Percentiles rank a stretch among this genome's conserved stretches.
Conservation (phyloP, 2,888 invertebrate genomes). For the Autographa gamma region DNA sequence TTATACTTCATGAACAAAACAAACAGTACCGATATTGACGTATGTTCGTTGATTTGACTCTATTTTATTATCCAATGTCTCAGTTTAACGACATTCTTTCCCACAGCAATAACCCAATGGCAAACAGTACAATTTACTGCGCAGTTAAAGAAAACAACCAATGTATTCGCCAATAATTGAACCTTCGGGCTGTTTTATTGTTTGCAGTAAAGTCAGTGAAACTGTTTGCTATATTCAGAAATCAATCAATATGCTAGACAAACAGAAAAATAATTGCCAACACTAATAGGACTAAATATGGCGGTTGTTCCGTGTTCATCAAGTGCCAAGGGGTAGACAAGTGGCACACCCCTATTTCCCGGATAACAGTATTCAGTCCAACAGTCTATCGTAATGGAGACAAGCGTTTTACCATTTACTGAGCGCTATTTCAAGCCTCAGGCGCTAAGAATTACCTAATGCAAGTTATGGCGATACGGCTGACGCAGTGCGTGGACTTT, state of each 20-base stretch:
- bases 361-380: not conserved
- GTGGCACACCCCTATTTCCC: not conserved
- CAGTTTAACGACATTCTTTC: constrained; percentile 68
- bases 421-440: not conserved
- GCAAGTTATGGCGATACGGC: not conserved
- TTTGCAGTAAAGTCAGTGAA: constrained; percentile 70
- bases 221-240: constrained; percentile 66
- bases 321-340: not conserved
- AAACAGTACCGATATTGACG: constrained; percentile 3
- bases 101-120: constrained; percentile 61
- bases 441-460: constrained; percentile 1
- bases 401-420: not conserved
- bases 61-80: constrained; percentile 61
- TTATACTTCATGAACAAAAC: not conserved
- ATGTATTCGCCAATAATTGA: constrained; percentile 65
- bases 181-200: constrained; percentile 64
- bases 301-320: not conserved
- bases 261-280: constrained; percentile 32
- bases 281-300: not conserved
- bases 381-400: not conserved
- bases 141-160: constrained; percentile 58
- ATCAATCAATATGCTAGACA: constrained; percentile 58
- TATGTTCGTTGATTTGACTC: constrained; percentile 25
- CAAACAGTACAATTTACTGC: constrained; percentile 62
- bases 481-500: not conserved